These are phyloP conservation scores for Listronotus bonariensis DNA, from an alignment of 1,140 invertebrate genomes.

Conservation along the genomic window DNA sequence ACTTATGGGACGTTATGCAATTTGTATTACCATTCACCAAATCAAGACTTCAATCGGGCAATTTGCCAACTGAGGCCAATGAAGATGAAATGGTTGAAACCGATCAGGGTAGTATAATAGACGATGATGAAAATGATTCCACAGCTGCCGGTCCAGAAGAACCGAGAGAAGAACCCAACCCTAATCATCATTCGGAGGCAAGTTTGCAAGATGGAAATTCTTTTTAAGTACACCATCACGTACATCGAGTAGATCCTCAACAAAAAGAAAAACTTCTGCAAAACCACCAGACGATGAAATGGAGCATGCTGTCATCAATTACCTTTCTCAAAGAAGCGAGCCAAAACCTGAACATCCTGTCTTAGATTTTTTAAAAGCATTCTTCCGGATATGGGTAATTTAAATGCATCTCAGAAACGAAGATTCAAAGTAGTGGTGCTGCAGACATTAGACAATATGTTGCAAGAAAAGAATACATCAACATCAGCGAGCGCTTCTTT, in stretches of 20 bases:
- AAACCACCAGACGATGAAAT: constrained; percentile 1
- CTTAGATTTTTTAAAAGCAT: constrained; percentile 21
- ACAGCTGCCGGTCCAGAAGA: constrained; percentile 14
- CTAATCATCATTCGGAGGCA: constrained; percentile 21
- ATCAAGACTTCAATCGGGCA: constrained; percentile 29
- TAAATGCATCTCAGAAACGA: too few species aligned
- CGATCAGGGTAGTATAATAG: constrained; percentile 12
- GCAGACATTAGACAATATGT: constrained; percentile 9
- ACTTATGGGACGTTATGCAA: constrained; percentile 31
- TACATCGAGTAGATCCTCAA: constrained; percentile 23
- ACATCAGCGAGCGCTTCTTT: too few species aligned
- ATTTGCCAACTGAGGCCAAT: constrained; percentile 12
- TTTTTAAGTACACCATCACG: constrained; percentile 8
- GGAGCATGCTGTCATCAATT: constrained; percentile 15
- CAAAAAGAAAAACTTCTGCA: not conserved
- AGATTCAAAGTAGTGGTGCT: constrained; percentile 1
- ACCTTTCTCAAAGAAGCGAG: constrained; percentile 12
- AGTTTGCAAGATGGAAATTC: constrained; percentile 1
- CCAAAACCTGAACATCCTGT: constrained; percentile 17
- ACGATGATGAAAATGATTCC: constrained; percentile 28
- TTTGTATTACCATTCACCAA: constrained; percentile 31
- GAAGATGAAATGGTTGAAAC: constrained; percentile 22
- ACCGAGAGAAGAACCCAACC: constrained; percentile 3
- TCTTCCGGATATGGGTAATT: not conserved
- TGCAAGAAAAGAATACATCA: constrained; percentile 16